These are phyloP conservation scores for Drosophila parabipectinata DNA, from an alignment of 1,140 invertebrate genomes.

Conservation along the genomic window DNA sequence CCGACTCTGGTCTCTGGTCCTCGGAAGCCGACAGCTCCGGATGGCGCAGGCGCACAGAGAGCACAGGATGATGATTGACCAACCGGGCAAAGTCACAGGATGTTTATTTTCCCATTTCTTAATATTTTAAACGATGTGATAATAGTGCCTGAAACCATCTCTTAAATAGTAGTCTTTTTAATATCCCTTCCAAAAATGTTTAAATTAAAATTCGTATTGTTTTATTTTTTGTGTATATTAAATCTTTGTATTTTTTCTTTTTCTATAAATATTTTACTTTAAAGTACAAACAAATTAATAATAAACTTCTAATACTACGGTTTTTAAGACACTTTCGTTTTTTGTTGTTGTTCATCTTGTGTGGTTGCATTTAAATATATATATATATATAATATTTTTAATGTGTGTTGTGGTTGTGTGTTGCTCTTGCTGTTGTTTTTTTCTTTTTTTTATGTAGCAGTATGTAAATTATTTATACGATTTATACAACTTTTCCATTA, in stretches of 20 bases:
- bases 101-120: constrained; percentile 12
- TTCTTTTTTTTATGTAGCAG: constrained; percentile 29
- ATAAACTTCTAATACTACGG: constrained; percentile 82
- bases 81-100: constrained; percentile 29
- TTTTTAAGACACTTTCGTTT: constrained; percentile 83
- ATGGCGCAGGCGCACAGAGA: constrained; percentile 53
- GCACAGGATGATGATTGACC: constrained; percentile 5
- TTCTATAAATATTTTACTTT: constrained; percentile 82
- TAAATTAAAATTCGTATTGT: not conserved
- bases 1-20: constrained; percentile 3
- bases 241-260: constrained; percentile 82
- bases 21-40: constrained; percentile 32
- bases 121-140: constrained; percentile 12
- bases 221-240: constrained; percentile 81
- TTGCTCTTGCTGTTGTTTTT: constrained; percentile 12
- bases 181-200: not conserved
- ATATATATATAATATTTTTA: constrained; percentile 55
- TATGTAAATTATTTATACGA: constrained; percentile 66
- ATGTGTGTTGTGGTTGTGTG: constrained; percentile 55
- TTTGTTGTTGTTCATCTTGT: constrained; percentile 80
- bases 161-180: too few relatives aligned
- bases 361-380: constrained; percentile 68
- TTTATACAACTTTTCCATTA: constrained; percentile 65
- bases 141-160: not conserved
- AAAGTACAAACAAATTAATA: constrained; percentile 82